Conservation (phyloP, 1,140 invertebrate genomes). For the Drosophila sproati region DNA sequence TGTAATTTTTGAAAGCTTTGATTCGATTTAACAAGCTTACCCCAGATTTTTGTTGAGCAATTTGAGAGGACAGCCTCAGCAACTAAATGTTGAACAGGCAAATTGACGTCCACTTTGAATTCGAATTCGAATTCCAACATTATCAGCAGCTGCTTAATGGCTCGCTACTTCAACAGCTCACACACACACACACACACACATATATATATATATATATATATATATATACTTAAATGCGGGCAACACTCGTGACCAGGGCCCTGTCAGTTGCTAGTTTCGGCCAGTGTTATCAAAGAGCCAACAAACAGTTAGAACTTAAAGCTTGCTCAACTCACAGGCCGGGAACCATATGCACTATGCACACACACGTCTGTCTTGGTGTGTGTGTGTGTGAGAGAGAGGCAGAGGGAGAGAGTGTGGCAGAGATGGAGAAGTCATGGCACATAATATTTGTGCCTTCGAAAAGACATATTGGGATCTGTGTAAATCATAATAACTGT, state of each 20-base stretch:
- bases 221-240: slow-evolving; percentile 1
- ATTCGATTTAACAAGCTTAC: no score
- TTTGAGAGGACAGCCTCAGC: not conserved
- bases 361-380: not conserved
- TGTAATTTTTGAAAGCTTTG: no score
- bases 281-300: slow-evolving; percentile 65
- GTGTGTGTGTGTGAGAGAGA: not conserved
- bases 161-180: slow-evolving; percentile 25
- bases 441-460: not conserved
- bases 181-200: slow-evolving; percentile 2
- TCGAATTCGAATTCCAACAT: not conserved
- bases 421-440: slow-evolving; percentile 23
- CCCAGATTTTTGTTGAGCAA: no score
- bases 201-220: no score
- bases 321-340: slow-evolving; percentile 49
- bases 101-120: slow-evolving; percentile 1
- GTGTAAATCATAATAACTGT: no score
- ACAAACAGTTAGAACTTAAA: slow-evolving; percentile 72
- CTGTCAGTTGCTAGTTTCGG: slow-evolving; percentile 47
- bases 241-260: slow-evolving; percentile 43
- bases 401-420: no score
- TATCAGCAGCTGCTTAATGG: slow-evolving; percentile 15
- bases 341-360: slow-evolving; percentile 26
- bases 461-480: not conserved
- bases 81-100: not conserved